A percentile compares a stretch with the other conserved stretches of the same genome.
Conservation (phyloP, 1,140 invertebrate species). For the Drosophila pallidifrons region DNA sequence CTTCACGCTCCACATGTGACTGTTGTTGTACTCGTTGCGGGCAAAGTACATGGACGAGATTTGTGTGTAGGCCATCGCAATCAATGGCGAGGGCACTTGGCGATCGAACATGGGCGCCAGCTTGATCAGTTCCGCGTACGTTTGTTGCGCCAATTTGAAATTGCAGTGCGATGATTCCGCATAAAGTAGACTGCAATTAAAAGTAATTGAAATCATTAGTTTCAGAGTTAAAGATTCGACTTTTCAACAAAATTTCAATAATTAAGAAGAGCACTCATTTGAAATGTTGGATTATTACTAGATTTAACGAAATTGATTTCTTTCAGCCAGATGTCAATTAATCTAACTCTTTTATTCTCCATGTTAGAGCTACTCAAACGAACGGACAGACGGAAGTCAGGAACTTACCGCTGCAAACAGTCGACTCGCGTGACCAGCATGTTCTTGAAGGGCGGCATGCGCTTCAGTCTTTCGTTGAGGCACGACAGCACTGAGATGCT, state of each 20-base stretch:
- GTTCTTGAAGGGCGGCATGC: conserved; percentile 82
- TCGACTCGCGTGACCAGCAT: conserved; percentile 87
- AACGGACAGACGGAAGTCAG: too few relatives aligned
- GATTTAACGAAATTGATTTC: too few relatives aligned
- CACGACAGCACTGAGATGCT: conserved; percentile 89
- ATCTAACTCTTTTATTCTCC: neutral
- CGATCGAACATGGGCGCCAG: conserved; percentile 41
- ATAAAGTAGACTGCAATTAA: conserved; percentile 90
- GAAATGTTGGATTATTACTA: too few relatives aligned
- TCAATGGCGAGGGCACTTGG: conserved; percentile 79
- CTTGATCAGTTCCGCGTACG: conserved; percentile 52
- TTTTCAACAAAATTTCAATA: too few relatives aligned
- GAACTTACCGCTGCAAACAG: conserved; percentile 89
- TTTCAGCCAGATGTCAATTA: too few relatives aligned
- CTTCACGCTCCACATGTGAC: conserved; percentile 90
- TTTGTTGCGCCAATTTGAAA: conserved; percentile 87
- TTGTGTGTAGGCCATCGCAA: conserved; percentile 91
- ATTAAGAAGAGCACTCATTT: too few relatives aligned
- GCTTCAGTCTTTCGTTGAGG: conserved; percentile 88
- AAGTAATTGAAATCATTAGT: too few relatives aligned
- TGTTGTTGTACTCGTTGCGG: conserved; percentile 92
- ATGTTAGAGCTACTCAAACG: too few relatives aligned
- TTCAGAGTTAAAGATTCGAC: too few relatives aligned
- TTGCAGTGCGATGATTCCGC: conserved; percentile 92
- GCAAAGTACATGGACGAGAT: conserved; percentile 92